These are phyloP conservation scores for Spinus olivaceus DNA, from an alignment of 2,797 vertebrate genomes.

Conservation along the genomic window DNA sequence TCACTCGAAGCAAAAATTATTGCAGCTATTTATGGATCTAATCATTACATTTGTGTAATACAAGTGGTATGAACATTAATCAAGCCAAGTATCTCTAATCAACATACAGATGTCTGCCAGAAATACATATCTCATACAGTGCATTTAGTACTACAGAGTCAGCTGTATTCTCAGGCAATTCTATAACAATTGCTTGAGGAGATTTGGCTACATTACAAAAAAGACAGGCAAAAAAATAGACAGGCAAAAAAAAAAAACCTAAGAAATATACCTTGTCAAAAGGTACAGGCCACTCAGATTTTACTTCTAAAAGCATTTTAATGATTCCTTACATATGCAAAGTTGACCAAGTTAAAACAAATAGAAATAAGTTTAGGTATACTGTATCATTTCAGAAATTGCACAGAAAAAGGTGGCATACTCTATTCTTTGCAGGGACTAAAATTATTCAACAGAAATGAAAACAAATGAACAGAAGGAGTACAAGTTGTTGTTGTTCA, in stretches of 20 bases:
- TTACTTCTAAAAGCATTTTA: background rate
- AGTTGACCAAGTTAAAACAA: background rate
- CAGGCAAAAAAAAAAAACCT: background rate
- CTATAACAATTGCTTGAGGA: background rate
- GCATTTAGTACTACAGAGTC: background rate
- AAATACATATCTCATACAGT: background rate
- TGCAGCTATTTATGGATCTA: background rate
- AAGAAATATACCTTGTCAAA: background rate
- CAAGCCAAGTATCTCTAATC: background rate
- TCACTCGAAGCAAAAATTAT: constrained; percentile 5
- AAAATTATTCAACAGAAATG: background rate
- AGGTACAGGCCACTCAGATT: background rate
- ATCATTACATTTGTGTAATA: background rate
- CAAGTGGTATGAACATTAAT: constrained; percentile 15
- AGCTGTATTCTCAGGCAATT: background rate
- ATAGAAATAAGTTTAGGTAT: background rate
- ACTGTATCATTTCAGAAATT: background rate
- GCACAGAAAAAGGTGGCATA: background rate
- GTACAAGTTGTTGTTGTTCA: background rate
- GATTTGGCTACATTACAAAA: background rate
- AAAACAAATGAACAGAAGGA: background rate
- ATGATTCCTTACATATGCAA: background rate
- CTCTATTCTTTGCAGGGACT: background rate
- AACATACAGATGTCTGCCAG: background rate
- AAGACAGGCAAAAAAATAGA: background rate